Evolutionary conservation across 2,797 vertebrate genomes (phyloP).

Genomic region (Rhadinocentrus ornatus): DNA sequence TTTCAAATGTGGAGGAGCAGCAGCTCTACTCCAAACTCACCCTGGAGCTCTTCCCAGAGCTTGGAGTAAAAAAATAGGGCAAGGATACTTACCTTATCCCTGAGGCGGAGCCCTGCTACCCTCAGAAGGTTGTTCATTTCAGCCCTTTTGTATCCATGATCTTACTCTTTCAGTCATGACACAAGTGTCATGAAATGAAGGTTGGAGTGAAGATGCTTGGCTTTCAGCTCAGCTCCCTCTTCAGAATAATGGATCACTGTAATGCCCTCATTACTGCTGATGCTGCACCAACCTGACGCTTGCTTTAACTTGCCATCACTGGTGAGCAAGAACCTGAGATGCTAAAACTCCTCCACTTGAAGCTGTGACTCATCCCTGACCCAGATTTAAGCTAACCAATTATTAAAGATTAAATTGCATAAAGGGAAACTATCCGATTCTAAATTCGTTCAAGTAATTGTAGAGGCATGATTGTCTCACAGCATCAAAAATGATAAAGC

Average conservation of each 20-base stretch:
- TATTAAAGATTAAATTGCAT: too few relatives aligned
- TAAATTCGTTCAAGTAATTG: too few relatives aligned
- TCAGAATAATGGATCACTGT: background rate
- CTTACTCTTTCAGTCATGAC: background rate
- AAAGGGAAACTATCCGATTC: too few relatives aligned
- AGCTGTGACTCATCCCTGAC: too few relatives aligned
- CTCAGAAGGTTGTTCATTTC: background rate
- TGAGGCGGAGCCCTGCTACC: background rate
- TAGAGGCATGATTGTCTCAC: too few relatives aligned
- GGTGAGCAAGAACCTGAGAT: too few relatives aligned
- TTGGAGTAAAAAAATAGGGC: background rate
- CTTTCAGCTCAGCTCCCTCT: background rate
- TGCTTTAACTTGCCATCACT: background rate
- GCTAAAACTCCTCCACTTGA: too few relatives aligned
- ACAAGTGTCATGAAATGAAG: background rate
- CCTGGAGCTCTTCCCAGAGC: background rate
- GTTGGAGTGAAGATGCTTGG: background rate
- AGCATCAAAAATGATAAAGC: too few relatives aligned
- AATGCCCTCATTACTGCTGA: background rate
- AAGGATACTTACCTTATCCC: background rate
- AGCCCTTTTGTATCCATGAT: background rate
- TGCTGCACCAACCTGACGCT: background rate
- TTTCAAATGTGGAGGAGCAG: background rate
- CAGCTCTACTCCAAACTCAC: background rate
- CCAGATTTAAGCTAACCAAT: too few relatives aligned